Base-by-base conservation (phyloP, 2,888 invertebrate species). In the Rutpela maculata region DNA sequence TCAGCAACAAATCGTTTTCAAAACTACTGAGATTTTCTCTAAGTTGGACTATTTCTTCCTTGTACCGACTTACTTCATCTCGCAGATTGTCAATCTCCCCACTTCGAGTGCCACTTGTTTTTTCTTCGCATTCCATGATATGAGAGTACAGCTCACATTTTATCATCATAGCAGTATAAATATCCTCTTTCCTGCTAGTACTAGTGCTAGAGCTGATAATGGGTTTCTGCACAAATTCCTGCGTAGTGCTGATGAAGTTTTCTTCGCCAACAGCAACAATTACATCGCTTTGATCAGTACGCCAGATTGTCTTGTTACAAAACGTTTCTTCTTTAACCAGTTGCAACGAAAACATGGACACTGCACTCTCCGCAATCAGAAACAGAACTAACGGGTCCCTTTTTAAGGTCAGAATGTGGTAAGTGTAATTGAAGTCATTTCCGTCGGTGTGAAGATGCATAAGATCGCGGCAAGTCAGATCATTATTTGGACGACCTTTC, bases 181-280 rank as follows among this genome's bases (percentile, higher is more conserved):
- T 50, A n/a, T 50, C 50, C 15, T 50, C 50, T 15, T 50, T 50
- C 12, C 17, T 50, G 50, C n/a, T n/a, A 12, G 5, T 50, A n/a
- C n/a, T n/a, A n/a, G n/a, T n/a, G n/a, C n/a, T n/a, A n/a, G n/a
- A n/a, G n/a, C n/a, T n/a, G n/a, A n/a, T n/a, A 15, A n/a, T 6
- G 4, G n/a, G n/a, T 50, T 50, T 50, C 0, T 50, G n/a, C 50
- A 4, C n/a, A n/a, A 50, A 50, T 50, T 50, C 50, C 5, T 55
- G 6, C 17, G 4, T 17, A 7, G 31, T 11, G 17, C 17, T n/a
- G 26, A 68, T 10, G 11, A 65, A 35, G 7, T 38, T 65, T 17
- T 70, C 70, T 19, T 70, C 35, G 18, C 18, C 60, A 10, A 70
- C 38, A 22, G 60, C 60, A 9, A 70, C 60, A 22, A 70, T 1